Evolutionary conservation across 2,888 invertebrate species (phyloP), one percentile per base, ranked within the genome.

Genomic region (Himalopsyche anomala): DNA sequence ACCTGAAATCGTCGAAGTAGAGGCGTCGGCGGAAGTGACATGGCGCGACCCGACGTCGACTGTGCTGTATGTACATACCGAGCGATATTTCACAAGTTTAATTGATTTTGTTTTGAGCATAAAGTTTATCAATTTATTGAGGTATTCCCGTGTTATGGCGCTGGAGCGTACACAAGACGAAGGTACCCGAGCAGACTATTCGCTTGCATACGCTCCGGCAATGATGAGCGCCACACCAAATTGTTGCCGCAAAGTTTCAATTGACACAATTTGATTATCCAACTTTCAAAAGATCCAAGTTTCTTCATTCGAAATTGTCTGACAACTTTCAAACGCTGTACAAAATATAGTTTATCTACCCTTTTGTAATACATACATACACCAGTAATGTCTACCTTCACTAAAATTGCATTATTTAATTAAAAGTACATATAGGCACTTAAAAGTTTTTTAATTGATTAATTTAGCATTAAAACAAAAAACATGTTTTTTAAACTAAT

Each of bases 41-140:
- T 74, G 36, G 74, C 74, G 74, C 74, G 74, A 36, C 74, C 74
- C 74, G 74, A 4, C 74, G 74, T 74, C 74, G 74, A 74, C 36
- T 74, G 74, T 36, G 74, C 74, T 15, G 42, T 81, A 45, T 81
- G 81, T 81, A 81, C 54, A 81, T 54, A 81, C 54, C 81, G 40
- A 82, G 80, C 83, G 80, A 82, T 82, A 84, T 42, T 84, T 83
- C 83, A 82, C 83, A 87, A 88, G 87, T 88, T 88, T 88, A 88
- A 88, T 88, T 88, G 87, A 88, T 86, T 88, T 88, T 88, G 88
- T 87, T 85, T 74, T 74, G 74, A 84, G 85, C 88, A 88, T 87
- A 85, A 88, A 88, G 88, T 88, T 88, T 87, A 88, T 88, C 88
- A 88, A 88, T 88, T 88, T 88, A 87, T 88, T 85, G 88, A 88